Evolutionary conservation across 1,140 invertebrate genomes (phyloP).

Genomic region (Bombus sylvicola): DNA sequence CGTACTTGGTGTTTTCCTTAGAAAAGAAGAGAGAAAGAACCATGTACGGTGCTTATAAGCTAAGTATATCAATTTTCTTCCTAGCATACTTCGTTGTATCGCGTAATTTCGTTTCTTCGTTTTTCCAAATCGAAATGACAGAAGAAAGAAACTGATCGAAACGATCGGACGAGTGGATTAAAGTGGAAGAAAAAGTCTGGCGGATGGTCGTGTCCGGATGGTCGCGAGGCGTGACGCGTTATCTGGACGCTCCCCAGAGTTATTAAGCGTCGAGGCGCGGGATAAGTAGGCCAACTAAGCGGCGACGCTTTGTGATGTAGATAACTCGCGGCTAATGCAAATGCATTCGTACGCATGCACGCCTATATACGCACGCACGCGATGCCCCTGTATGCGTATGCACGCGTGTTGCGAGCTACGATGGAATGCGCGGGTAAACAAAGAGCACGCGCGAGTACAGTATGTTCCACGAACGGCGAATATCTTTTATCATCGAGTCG

Average conservation of each 20-base stretch:
- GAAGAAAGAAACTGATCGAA: background rate
- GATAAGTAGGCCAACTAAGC: slow-evolving; percentile 72
- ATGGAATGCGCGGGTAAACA: slow-evolving; percentile 71
- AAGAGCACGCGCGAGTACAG: slow-evolving; percentile 58
- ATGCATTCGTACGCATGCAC: slow-evolving; percentile 33
- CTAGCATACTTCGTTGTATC: background rate
- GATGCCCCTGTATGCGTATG: background rate
- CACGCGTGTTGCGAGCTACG: slow-evolving; percentile 22
- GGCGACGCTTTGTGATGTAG: slow-evolving; percentile 70
- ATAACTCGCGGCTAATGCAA: slow-evolving; percentile 60
- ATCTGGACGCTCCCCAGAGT: slow-evolving; percentile 12
- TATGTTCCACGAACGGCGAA: background rate
- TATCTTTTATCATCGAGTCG: background rate
- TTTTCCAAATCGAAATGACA: background rate
- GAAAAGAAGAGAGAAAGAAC: too few relatives aligned
- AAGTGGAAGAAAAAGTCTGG: background rate
- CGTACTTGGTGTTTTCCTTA: too few relatives aligned
- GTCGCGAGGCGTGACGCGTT: slow-evolving; percentile 32
- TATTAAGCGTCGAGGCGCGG: slow-evolving; percentile 53
- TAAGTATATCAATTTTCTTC: background rate
- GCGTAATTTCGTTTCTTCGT: background rate
- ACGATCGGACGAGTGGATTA: background rate
- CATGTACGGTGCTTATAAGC: too few relatives aligned
- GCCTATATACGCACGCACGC: background rate
- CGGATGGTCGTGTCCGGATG: slow-evolving; percentile 1